Evolutionary conservation across 2,888 invertebrate species (phyloP), one percentile per base, ranked within the genome.

Genomic region (Leucophora obtusa): DNA sequence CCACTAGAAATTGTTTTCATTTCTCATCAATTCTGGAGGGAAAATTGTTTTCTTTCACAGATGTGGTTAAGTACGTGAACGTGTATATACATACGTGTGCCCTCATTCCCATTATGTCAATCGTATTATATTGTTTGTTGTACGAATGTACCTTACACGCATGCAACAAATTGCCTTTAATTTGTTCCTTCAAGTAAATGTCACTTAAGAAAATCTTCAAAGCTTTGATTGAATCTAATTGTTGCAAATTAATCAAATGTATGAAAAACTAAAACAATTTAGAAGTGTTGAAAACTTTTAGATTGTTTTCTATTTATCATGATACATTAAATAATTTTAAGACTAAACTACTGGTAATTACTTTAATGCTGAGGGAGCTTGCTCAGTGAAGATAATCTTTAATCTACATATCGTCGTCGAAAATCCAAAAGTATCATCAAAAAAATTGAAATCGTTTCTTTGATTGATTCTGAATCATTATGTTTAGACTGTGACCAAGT

Each of bases 161-260:
- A 66, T 73, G 73, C 73, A 81, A 70, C 68, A 76, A 81, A 81
- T 81, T 81, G 76, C 70, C 76, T 81, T 81, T 69, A 81, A 81
- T 77, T 69, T 81, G 80, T 81, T 81, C 76, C 76, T 77, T 73
- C 69, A 81, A 76, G 73, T 81, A 81, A 77, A 73, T 81, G 73
- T 81, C 75, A 70, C 73, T 75, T 73, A 66, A 77, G 76, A 73
- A 81, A 81, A 81, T 81, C 80, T 81, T 73, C 60, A 73, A 69
- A 75, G 63, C 69, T 73, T 70, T 81, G 76, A 81, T 81, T 77
- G 73, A 77, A 81, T 77, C 76, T 81, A 81, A 77, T 81, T 81
- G 76, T 56, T 59, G 81, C 73, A 77, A 59, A 71, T 77, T 77
- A 77, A 60, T 54, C 60, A 77, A 71, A 71, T 66, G 15, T 14